phyloP scores from a whole-genome alignment of 2,113 vertebrate genomes.

The Mohoua ochrocephala region DNA sequence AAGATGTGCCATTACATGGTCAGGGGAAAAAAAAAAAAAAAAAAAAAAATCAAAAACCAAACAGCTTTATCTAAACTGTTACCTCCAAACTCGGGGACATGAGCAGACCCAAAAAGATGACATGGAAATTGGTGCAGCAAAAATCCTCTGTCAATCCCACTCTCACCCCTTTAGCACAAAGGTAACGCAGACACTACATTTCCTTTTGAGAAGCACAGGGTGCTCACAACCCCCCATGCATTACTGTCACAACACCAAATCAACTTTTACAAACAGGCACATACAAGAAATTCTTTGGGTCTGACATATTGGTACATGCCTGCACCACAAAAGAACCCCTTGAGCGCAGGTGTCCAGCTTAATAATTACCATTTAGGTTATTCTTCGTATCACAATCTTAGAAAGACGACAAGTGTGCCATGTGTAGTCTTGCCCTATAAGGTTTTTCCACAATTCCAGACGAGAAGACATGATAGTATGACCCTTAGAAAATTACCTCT shows the following conservation, averaged over 20 bases:
- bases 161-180: neutral
- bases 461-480: neutral
- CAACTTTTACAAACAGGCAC: neutral
- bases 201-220: neutral
- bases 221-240: neutral
- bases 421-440: rapidly evolving
- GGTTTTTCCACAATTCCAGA: neutral
- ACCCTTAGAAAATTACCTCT: neutral
- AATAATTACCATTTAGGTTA: neutral
- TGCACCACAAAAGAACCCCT: neutral
- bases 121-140: rapidly evolving
- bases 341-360: neutral
- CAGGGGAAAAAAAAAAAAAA: rapidly evolving
- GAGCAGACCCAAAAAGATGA: neutral
- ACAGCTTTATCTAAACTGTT: neutral
- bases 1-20: rapidly evolving
- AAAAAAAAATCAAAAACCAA: too few relatives aligned
- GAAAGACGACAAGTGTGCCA: neutral
- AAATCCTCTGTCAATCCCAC: neutral
- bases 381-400: neutral
- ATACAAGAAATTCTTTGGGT: rapidly evolving
- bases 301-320: too few relatives aligned
- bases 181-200: rapidly evolving
- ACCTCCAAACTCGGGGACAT: rapidly evolving
- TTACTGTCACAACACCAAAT: neutral